These are phyloP conservation scores for Cacatua alba DNA, from an alignment of 2,113 vertebrate genomes.

Conservation along the genomic window DNA sequence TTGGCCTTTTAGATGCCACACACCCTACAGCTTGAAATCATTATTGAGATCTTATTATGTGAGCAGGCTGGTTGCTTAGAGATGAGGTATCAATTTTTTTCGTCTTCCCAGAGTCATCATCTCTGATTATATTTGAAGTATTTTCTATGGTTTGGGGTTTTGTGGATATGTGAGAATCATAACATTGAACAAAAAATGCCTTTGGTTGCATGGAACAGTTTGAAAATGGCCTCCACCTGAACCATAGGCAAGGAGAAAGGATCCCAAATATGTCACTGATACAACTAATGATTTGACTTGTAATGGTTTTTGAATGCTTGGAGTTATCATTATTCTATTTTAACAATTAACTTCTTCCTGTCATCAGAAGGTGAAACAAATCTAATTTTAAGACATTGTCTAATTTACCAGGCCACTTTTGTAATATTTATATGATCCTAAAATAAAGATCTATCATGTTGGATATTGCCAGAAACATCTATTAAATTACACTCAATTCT, in stretches of 20 bases:
- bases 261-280: not conserved
- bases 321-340: not conserved
- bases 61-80: not conserved
- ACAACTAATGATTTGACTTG: not conserved
- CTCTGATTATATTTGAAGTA: not conserved
- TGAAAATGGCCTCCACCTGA: not conserved
- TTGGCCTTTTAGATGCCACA: not conserved
- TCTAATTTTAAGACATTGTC: not conserved
- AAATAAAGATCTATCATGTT: slow-evolving; percentile 17
- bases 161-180: not conserved
- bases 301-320: not conserved
- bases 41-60: not conserved
- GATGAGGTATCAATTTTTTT: not conserved
- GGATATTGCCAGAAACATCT: not conserved
- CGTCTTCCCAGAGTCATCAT: not conserved
- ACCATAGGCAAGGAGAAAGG: not conserved
- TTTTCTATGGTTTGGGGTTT: not conserved
- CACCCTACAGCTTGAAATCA: not conserved
- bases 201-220: not conserved
- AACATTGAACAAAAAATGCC: not conserved
- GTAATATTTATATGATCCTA: not conserved
- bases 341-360: not conserved
- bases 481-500: not conserved
- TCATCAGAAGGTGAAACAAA: not conserved
- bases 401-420: not conserved